Evolutionary conservation across 1,140 invertebrate genomes (phyloP), one percentile per base, ranked within the genome.

Genomic region (Achroia grisella): DNA sequence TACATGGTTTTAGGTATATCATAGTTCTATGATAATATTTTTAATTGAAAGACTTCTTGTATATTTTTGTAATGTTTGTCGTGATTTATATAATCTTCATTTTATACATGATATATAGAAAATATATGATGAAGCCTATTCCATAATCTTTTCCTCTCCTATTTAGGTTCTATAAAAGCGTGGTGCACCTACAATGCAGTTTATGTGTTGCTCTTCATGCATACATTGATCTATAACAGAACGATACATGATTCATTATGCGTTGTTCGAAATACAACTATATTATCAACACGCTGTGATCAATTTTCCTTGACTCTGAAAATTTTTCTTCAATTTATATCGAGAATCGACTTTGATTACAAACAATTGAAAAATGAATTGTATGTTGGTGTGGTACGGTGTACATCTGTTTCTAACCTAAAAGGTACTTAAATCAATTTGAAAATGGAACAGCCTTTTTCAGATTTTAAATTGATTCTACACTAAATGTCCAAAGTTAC

Each of bases 111-210:
- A n/a, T n/a, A n/a, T 3, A 23, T 12, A 40, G 33, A 39, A 8
- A 29, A 44, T 40, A 50, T 50, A 52, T 47, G 11, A 52, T 70
- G n/a, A n/a, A n/a, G 62, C 52, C 13, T 1, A 46, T 51, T 81
- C 76, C 68, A 67, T 55, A 56, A 2, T 35, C 48, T 40, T 17
- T n/a, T 12, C 47, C 30, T 58, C 47, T 50, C 56, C 65, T 62
- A 66, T 71, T 82, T 71, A 67, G 61, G 48, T 66, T 52, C 33
- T 66, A 71, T 66, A 72, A 78, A 75, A 77, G 71, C 76, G 62
- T 73, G 65, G 69, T 73, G 72, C 76, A 76, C 69, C 71, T 76
- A 74, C 66, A 71, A 69, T 66, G 67, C 63, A 71, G 61, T 76
- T 53, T 71, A 54, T 71, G 66, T 72, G 59, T 65, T 62, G 57